Evolutionary conservation across 2,797 vertebrate genomes (phyloP).

Genomic region (Takifugu ocellatus): DNA sequence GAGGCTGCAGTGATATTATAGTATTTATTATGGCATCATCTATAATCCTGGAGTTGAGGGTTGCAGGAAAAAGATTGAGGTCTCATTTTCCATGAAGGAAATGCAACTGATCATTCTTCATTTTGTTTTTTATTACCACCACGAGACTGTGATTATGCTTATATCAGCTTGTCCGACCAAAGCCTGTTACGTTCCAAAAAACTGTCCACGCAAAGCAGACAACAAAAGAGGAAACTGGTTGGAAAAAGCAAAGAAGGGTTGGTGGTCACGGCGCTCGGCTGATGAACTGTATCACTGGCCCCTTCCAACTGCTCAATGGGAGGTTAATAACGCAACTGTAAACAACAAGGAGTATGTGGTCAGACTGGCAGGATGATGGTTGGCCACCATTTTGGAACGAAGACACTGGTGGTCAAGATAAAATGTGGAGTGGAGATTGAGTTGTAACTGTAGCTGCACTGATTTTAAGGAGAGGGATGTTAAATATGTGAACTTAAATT

Average conservation of each 20-base stretch:
- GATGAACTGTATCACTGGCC: too few relatives aligned
- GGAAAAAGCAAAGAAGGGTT: slow-evolving; percentile 6
- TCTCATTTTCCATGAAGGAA: too few relatives aligned
- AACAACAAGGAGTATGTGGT: slow-evolving; percentile 22
- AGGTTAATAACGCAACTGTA: slow-evolving; percentile 21
- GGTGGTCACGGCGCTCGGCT: too few relatives aligned
- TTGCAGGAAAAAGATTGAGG: too few relatives aligned
- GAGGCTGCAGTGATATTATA: too few relatives aligned
- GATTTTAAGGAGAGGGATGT: not conserved
- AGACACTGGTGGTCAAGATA: slow-evolving; percentile 21
- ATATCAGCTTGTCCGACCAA: not conserved
- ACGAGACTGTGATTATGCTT: too few relatives aligned
- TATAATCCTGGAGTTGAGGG: too few relatives aligned
- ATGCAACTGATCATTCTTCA: too few relatives aligned
- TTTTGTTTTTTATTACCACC: too few relatives aligned
- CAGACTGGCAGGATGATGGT: slow-evolving; percentile 28
- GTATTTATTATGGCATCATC: too few relatives aligned
- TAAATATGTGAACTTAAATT: not conserved
- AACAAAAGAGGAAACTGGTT: not conserved
- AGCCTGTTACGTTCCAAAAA: not conserved
- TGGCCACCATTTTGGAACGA: slow-evolving; percentile 22
- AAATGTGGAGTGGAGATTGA: slow-evolving; percentile 19
- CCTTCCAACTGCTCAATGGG: slow-evolving; percentile 20
- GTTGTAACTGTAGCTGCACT: slow-evolving; percentile 2
- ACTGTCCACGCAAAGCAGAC: not conserved